Conservation (phyloP, 2,888 invertebrate species). For the Omphaloscelis lunosa region DNA sequence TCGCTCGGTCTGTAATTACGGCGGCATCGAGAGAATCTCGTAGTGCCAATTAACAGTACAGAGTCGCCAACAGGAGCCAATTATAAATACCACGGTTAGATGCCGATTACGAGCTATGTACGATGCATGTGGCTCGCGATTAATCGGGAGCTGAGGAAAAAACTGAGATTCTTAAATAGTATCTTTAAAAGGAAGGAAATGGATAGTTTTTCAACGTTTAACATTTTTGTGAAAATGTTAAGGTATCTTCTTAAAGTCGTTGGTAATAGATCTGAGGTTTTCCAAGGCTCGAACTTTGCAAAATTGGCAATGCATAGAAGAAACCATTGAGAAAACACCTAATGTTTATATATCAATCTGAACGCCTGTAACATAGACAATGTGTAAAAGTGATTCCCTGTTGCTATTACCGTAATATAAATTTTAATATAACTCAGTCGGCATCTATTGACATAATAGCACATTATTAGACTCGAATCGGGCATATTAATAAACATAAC, state of each 20-base stretch:
- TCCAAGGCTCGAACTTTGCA: not conserved
- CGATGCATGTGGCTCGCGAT: conserved; percentile 22
- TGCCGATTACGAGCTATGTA: conserved; percentile 57
- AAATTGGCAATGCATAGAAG: not conserved
- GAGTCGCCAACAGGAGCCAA: conserved; percentile 69
- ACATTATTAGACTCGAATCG: conserved; percentile 79
- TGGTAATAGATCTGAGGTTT: not conserved
- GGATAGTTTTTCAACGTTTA: not conserved
- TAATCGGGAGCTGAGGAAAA: conserved; percentile 40
- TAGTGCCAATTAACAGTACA: conserved; percentile 74
- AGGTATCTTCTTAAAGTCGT: not conserved
- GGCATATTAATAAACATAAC: conserved; percentile 74
- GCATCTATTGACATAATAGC: conserved; percentile 79
- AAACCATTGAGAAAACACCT: not conserved
- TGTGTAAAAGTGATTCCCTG: too few species aligned
- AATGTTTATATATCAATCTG: not conserved
- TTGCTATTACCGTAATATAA: not conserved
- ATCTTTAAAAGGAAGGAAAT: conserved; percentile 43
- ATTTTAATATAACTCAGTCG: conserved; percentile 28
- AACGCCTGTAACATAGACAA: not conserved
- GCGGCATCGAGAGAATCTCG: conserved; percentile 70
- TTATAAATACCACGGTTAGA: conserved; percentile 71
- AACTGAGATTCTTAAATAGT: conserved; percentile 33
- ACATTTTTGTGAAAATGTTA: conserved; percentile 3
- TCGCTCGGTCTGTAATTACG: conserved; percentile 69